phyloP scores from a whole-genome alignment of 2,113 vertebrate genomes.

The Monopterus albus region DNA sequence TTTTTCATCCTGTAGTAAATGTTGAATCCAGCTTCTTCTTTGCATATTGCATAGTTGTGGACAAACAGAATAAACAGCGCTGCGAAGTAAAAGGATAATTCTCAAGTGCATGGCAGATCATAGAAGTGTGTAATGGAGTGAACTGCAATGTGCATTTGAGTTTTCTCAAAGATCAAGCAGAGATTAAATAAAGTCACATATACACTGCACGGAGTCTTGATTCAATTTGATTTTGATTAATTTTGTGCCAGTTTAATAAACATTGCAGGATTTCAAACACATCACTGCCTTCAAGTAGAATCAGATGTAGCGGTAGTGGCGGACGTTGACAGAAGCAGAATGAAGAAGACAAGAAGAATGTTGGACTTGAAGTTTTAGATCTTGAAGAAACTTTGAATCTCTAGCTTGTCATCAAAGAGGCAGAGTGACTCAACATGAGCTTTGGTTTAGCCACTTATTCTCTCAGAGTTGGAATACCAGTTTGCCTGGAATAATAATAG shows the following conservation, averaged over 20 bases:
- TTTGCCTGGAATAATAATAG: slow-evolving; percentile 69
- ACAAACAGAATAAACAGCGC: slow-evolving; percentile 25
- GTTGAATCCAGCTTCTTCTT: slow-evolving; percentile 13
- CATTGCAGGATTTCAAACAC: slow-evolving; percentile 16
- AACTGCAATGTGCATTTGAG: too few species aligned
- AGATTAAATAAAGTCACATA: slow-evolving; percentile 47
- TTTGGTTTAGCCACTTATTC: slow-evolving; percentile 52
- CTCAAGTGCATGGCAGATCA: slow-evolving; percentile 29
- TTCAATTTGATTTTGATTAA: slow-evolving; percentile 42
- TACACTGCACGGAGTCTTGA: slow-evolving; percentile 21
- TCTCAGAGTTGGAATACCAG: slow-evolving; percentile 45
- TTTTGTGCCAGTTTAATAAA: slow-evolving; percentile 44
- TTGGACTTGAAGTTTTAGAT: slow-evolving; percentile 41
- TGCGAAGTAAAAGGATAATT: slow-evolving; percentile 35
- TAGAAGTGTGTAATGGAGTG: slow-evolving; percentile 49
- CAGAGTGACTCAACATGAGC: slow-evolving; percentile 44
- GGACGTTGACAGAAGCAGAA: slow-evolving; percentile 1
- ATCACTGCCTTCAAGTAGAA: neutral
- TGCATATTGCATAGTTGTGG: slow-evolving; percentile 19
- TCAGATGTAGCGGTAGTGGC: neutral
- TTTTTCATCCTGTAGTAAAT: neutral
- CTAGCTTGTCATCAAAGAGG: slow-evolving; percentile 65
- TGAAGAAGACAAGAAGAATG: neutral
- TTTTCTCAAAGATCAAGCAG: slow-evolving; percentile 49
- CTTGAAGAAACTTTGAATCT: slow-evolving; percentile 57